Evolutionary conservation across 1,140 invertebrate genomes (phyloP).

Genomic region (Marisa cornuarietis): DNA sequence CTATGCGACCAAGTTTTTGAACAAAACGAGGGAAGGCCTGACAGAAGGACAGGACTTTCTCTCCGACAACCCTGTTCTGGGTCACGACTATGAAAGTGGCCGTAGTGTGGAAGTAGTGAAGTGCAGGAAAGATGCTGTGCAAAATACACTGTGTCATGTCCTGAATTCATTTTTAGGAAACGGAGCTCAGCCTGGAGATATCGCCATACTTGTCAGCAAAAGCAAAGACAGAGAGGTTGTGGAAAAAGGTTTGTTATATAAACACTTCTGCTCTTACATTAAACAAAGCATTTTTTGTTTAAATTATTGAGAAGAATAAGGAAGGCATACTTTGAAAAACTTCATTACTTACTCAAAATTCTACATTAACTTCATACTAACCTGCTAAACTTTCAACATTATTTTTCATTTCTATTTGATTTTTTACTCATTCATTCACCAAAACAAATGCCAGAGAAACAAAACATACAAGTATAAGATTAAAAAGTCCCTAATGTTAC

Average conservation of each 20-base stretch:
- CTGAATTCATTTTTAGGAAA: slow-evolving; percentile 35
- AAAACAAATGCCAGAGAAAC: too few relatives aligned
- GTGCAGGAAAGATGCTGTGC: slow-evolving; percentile 41
- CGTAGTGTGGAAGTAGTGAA: slow-evolving; percentile 47
- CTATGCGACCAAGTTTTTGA: slow-evolving; percentile 52
- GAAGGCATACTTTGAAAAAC: too few relatives aligned
- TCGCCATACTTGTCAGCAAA: slow-evolving; percentile 52
- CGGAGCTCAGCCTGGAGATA: slow-evolving; percentile 44
- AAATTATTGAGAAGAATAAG: too few relatives aligned
- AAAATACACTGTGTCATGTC: slow-evolving; percentile 36
- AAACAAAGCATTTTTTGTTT: too few relatives aligned
- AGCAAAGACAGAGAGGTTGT: slow-evolving; percentile 35
- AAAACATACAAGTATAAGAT: too few relatives aligned
- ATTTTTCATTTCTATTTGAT: too few relatives aligned
- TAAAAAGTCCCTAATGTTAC: too few relatives aligned
- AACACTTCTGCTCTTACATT: too few relatives aligned
- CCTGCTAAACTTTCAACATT: too few relatives aligned
- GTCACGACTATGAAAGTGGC: slow-evolving; percentile 47
- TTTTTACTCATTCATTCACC: too few relatives aligned
- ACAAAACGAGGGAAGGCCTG: slow-evolving; percentile 15
- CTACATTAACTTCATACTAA: too few relatives aligned
- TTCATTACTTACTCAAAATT: too few relatives aligned
- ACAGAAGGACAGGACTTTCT: slow-evolving; percentile 27
- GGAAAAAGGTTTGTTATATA: background rate
- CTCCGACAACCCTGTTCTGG: slow-evolving; percentile 36